These are phyloP conservation scores for Gadopsis marmoratus DNA, from an alignment of 2,797 vertebrate species.

Conservation along the genomic window DNA sequence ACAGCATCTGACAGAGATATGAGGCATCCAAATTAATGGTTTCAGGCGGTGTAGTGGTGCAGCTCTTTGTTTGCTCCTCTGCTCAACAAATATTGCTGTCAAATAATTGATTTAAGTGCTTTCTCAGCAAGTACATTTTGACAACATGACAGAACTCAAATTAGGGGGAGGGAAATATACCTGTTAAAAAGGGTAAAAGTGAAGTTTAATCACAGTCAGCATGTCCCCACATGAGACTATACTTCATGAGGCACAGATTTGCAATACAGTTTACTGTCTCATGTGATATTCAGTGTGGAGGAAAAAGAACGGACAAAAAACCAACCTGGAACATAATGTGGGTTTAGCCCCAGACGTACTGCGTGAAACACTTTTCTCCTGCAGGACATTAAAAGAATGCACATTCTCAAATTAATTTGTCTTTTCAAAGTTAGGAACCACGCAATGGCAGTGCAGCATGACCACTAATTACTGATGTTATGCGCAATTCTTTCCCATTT, in stretches of 20 bases:
- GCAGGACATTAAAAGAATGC: conserved; percentile 23
- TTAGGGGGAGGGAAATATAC: conserved; percentile 14
- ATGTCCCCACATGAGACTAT: conserved; percentile 13
- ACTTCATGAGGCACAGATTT: conserved; percentile 31
- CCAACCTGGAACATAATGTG: background rate
- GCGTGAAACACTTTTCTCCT: background rate
- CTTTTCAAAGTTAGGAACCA: conserved; percentile 43
- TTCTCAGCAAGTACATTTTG: conserved; percentile 45
- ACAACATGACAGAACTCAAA: conserved; percentile 46
- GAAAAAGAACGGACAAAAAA: conserved; percentile 15
- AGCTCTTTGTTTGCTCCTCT: conserved; percentile 59
- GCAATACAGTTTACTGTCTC: conserved; percentile 18
- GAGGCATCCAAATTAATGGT: conserved; percentile 43
- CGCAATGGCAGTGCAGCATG: conserved; percentile 23
- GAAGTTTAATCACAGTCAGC: conserved; percentile 38
- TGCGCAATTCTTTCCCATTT: conserved; percentile 29
- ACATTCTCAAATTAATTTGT: conserved; percentile 46
- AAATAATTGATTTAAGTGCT: conserved; percentile 62
- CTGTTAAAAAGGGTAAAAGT: conserved; percentile 28
- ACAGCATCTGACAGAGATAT: conserved; percentile 41
- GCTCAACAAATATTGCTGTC: conserved; percentile 61
- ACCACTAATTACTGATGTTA: conserved; percentile 46
- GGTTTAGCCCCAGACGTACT: conserved; percentile 7
- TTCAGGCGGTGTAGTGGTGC: conserved; percentile 33
- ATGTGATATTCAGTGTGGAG: conserved; percentile 34